Evolutionary conservation across 2,888 invertebrate genomes (phyloP), one percentile per base, ranked within the genome.

Genomic region (Lucinisca nassula): DNA sequence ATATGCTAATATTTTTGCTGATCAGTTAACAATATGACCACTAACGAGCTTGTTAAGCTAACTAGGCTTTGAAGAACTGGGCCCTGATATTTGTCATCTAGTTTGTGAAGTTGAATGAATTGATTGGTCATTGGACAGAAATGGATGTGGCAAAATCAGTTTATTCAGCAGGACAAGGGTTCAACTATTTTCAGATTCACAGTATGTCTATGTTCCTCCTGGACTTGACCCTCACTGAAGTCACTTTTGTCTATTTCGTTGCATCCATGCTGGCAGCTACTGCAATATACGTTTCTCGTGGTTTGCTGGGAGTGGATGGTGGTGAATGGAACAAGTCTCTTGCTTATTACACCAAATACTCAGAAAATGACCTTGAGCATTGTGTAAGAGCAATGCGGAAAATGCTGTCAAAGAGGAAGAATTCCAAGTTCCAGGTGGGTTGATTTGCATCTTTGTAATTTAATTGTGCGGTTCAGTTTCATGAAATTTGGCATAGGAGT

Each of bases 181-280:
- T 45, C 45, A 12, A 17, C 17, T 35, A 10, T 38, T 84, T 73
- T 24, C 85, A 90, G 90, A 85, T 88, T 3, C 83, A 87, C 38
- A 88, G 90, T 70, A 90, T 94, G 82, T 90, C 92, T 8, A 84
- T 89, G 85, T 95, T 93, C 80, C 79, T 95, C 27, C 73, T 94
- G 45, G 94, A 95, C 84, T 85, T 95, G 58, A 88, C 91, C 37
- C 73, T 94, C 38, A 91, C 91, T 24, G 91, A 90, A 24, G 74
- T 89, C 17, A 51, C 80, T 40, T 89, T 94, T 75, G 93, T 92
- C n/a, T 83, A 89, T 14, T 92, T 88, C 67, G 82, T 87, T 10
- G 89, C 94, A 4, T 94, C 94, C 1, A 30, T 93, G 72, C 78
- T 94, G 75, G 94, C 95, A 4, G 93, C 94, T 14, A 90, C 92